phyloP scores from a whole-genome alignment of 2,797 vertebrate genomes.

The Enteromius paludinosus region DNA sequence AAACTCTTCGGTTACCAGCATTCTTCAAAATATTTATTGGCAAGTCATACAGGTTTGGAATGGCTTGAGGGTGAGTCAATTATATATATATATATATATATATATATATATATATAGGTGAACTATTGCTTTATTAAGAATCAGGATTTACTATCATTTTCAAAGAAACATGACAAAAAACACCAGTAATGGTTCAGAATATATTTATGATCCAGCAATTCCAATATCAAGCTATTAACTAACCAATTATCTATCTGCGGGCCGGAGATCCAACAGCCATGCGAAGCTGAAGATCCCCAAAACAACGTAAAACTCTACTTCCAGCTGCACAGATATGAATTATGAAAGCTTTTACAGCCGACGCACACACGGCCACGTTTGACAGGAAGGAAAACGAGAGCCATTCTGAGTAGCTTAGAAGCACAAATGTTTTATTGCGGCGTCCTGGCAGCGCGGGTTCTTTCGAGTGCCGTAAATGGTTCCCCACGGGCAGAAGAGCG shows the following conservation, averaged over 20 bases:
- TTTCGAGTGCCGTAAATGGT: slow-evolving; percentile 86
- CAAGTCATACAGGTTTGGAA: neutral
- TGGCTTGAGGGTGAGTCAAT: neutral
- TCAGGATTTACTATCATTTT: neutral
- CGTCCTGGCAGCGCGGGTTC: slow-evolving; percentile 84
- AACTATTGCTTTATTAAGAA: neutral
- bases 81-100: too few species aligned
- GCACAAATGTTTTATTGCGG: slow-evolving; percentile 83
- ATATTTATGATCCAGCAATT: slow-evolving; percentile 69
- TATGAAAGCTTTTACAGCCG: slow-evolving; percentile 90
- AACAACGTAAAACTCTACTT: slow-evolving; percentile 73
- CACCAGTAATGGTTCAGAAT: slow-evolving; percentile 65
- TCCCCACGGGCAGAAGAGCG: slow-evolving; percentile 85
- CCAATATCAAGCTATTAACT: slow-evolving; percentile 66
- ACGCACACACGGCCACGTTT: slow-evolving; percentile 88
- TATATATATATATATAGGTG: neutral
- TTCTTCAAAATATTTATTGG: neutral
- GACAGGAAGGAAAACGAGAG: slow-evolving; percentile 89
- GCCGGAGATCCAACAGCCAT: slow-evolving; percentile 64
- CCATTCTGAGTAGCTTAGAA: slow-evolving; percentile 94
- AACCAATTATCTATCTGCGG: slow-evolving; percentile 43
- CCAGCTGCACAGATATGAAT: slow-evolving; percentile 84
- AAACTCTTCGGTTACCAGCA: neutral
- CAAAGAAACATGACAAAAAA: neutral
- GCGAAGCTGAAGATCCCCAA: slow-evolving; percentile 70